Evolutionary conservation across 2,113 vertebrate species (phyloP).

Genomic region (Rattus norvegicus): GRCr8 NC_086022.1:18402501-18403000

Average conservation of each 20-base stretch:
- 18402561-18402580: neutral
- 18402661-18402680: constrained; percentile 92
- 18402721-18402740: neutral
- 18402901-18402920: neutral
- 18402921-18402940: neutral
- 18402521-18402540: neutral
- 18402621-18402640: constrained; percentile 94
- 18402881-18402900: constrained; percentile 1
- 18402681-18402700: constrained; percentile 89
- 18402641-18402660: constrained; percentile 95
- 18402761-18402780: neutral
- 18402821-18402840: neutral
- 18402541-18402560: neutral
- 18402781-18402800: neutral
- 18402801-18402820: neutral
- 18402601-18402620: constrained; percentile 84
- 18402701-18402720: neutral
- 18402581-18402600: constrained; percentile 29
- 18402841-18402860: neutral
- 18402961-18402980: neutral
- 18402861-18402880: neutral
- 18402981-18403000: neutral
- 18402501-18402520: neutral
- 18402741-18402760: neutral
- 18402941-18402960: neutral